These are phyloP conservation scores for Tiliqua scincoides DNA, from an alignment of 2,113 vertebrate genomes.

Conservation along the genomic window DNA sequence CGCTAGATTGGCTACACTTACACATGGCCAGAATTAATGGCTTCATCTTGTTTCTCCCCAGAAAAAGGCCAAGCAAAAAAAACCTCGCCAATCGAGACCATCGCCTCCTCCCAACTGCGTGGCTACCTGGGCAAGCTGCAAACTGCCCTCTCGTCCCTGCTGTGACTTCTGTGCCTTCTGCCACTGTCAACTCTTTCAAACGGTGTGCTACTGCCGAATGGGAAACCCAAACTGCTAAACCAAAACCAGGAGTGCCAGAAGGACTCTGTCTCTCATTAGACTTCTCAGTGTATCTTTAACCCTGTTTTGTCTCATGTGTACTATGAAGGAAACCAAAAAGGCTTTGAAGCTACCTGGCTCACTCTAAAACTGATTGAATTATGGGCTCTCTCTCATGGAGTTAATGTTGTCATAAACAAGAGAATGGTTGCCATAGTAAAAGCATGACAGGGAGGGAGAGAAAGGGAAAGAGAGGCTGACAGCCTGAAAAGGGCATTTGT, in stretches of 20 bases:
- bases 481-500: background rate
- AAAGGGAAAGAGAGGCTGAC: background rate
- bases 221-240: slow-evolving; percentile 83
- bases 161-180: slow-evolving; percentile 87
- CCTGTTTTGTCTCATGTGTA: background rate
- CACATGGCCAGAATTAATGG: background rate
- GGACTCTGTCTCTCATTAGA: slow-evolving; percentile 28
- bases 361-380: background rate
- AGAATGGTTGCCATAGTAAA: background rate
- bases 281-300: slow-evolving; percentile 13
- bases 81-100: slow-evolving; percentile 43
- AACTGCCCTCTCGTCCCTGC: slow-evolving; percentile 76
- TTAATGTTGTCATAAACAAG: background rate
- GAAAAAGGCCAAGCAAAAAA: slow-evolving; percentile 60
- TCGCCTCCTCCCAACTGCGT: slow-evolving; percentile 80
- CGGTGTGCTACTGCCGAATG: slow-evolving; percentile 83
- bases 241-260: background rate
- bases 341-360: background rate
- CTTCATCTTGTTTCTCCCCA: slow-evolving; percentile 17
- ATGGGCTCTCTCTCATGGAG: background rate
- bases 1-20: background rate
- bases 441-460: slow-evolving; percentile 8
- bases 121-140: slow-evolving; percentile 83
- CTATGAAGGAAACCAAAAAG: background rate
- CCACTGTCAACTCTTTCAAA: slow-evolving; percentile 87